These are phyloP conservation scores for Proteles cristata DNA, from an alignment of 2,113 vertebrate genomes.

Conservation along the genomic window DNA sequence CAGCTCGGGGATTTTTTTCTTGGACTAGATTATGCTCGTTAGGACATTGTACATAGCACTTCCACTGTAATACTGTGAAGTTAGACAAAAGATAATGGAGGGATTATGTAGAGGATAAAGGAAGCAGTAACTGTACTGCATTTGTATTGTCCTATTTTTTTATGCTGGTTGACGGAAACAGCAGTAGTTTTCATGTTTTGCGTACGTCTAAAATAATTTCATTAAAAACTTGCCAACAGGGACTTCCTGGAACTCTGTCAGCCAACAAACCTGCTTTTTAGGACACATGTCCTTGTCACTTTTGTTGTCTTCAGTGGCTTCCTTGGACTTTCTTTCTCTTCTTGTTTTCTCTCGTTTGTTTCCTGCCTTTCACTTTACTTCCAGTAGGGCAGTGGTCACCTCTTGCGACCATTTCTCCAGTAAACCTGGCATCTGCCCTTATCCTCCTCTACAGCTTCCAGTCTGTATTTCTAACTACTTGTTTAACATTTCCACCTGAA, in stretches of 20 bases:
- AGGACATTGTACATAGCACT: no score
- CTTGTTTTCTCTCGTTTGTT: neutral
- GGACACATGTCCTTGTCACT: accelerated
- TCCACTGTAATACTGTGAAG: no score
- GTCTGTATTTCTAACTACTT: no score
- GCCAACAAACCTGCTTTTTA: neutral
- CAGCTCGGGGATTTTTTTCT: no score
- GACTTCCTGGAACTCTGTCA: neutral
- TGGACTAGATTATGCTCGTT: no score
- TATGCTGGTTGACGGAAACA: neutral
- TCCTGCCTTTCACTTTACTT: neutral
- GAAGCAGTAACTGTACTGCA: neutral
- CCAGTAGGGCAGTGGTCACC: no score
- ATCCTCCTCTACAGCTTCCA: no score
- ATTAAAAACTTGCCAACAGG: neutral
- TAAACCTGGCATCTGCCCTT: no score
- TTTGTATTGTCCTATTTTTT: neutral
- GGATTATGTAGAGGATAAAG: no score
- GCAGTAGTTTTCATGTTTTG: neutral
- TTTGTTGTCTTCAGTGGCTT: neutral
- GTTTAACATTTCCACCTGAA: no score
- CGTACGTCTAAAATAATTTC: neutral
- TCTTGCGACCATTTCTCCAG: no score
- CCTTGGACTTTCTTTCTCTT: neutral
- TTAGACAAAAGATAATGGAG: no score